These are phyloP conservation scores for Atherinosoma microstoma DNA, from an alignment of 2,797 vertebrate genomes.

Conservation along the genomic window DNA sequence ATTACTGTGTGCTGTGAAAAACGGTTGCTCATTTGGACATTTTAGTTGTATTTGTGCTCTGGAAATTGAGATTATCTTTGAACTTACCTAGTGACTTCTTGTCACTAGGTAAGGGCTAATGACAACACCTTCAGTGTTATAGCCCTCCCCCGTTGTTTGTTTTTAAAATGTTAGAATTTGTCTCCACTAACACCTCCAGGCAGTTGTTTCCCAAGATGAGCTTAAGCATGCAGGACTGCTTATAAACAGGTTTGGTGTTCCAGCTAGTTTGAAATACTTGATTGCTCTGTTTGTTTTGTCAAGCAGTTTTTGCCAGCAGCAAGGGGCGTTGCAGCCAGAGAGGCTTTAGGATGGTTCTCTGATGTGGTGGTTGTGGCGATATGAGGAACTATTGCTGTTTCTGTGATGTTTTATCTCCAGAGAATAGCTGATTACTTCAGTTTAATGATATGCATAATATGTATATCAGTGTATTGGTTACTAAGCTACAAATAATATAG, in stretches of 20 bases:
- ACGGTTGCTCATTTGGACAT: background rate
- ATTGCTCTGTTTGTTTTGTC: conserved; percentile 20
- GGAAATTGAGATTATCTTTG: background rate
- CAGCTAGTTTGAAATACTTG: background rate
- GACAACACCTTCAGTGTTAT: background rate
- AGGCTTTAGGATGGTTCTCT: conserved; percentile 9
- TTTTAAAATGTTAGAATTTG: background rate
- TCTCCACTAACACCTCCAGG: conserved; percentile 2
- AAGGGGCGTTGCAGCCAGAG: conserved; percentile 4
- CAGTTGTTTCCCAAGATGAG: conserved; percentile 8
- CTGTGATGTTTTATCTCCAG: background rate
- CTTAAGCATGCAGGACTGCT: conserved; percentile 1
- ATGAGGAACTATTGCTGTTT: background rate
- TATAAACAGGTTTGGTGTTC: conserved; percentile 12
- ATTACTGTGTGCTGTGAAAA: background rate
- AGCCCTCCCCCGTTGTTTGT: background rate
- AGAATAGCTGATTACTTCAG: background rate
- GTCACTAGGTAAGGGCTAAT: too few species aligned
- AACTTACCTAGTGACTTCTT: background rate
- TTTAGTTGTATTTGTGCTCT: background rate
- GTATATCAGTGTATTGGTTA: background rate
- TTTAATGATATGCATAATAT: background rate
- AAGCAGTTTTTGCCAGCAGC: conserved; percentile 16
- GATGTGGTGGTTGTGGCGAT: background rate
- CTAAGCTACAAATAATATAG: too few species aligned